These are phyloP conservation scores for Emydocephalus ijimae DNA, from an alignment of 2,113 vertebrate genomes.

Conservation along the genomic window DNA sequence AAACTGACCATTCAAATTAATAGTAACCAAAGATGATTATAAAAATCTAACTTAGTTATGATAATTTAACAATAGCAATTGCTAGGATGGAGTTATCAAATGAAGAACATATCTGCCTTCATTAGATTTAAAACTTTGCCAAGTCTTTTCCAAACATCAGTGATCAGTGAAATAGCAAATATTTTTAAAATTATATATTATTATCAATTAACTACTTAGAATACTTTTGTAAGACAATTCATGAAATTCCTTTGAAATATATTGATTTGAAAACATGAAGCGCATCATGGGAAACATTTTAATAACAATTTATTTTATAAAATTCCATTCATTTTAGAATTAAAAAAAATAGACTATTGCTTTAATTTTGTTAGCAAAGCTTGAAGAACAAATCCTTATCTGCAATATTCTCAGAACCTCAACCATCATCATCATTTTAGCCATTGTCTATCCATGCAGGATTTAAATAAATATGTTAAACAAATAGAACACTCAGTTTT, in stretches of 20 bases:
- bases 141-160: neutral
- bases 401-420: conserved; percentile 16
- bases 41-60: neutral
- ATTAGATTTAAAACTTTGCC: neutral
- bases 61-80: neutral
- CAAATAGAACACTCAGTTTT: conserved; percentile 24
- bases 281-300: neutral
- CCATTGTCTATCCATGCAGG: neutral
- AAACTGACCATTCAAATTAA: neutral
- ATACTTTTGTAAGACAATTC: neutral
- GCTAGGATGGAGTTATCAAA: neutral
- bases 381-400: neutral
- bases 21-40: neutral
- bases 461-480: neutral
- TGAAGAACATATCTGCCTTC: neutral
- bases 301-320: neutral
- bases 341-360: neutral
- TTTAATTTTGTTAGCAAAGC: conserved; percentile 31
- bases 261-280: neutral
- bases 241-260: neutral
- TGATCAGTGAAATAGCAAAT: neutral
- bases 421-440: no score
- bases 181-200: neutral
- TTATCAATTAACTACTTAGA: neutral
- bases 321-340: neutral